Percentiles rank a stretch among this genome's conserved stretches.
phyloP scores from a whole-genome alignment of 35 echinoderm and acorn worm genomes.

The Heliocidaris erythrogramma region DNA sequence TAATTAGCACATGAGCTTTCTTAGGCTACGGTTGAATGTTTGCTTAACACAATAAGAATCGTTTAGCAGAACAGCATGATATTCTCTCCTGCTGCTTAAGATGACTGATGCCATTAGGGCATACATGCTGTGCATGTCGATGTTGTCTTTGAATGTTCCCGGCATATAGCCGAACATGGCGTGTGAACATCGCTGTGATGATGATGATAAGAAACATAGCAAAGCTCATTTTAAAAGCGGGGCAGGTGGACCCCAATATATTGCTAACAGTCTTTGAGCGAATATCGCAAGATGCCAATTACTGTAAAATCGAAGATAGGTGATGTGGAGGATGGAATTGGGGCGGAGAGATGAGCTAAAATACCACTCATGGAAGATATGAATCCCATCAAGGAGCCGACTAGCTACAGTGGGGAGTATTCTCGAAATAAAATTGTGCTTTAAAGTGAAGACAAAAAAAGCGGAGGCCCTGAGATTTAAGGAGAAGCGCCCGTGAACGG shows the following conservation, averaged over 20 bases:
- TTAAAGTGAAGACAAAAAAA: neutral
- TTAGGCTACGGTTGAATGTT: neutral
- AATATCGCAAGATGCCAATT: neutral
- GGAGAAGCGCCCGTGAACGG: neutral
- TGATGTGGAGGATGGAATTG: neutral
- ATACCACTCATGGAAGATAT: neutral
- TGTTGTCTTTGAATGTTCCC: neutral
- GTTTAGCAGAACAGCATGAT: neutral
- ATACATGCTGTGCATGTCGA: neutral
- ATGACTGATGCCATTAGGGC: neutral
- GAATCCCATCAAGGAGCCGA: no score
- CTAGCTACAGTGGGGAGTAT: neutral
- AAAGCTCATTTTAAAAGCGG: neutral
- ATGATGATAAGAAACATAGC: neutral
- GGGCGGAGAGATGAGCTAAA: neutral
- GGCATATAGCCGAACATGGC: neutral
- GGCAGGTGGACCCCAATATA: constrained; percentile 8
- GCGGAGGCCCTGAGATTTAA: neutral
- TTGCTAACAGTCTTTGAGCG: neutral
- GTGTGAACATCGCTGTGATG: neutral
- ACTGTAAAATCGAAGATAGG: neutral
- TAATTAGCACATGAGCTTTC: neutral
- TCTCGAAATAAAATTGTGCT: neutral
- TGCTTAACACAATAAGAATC: neutral
- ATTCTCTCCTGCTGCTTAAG: neutral